Evolutionary conservation across 2,797 vertebrate genomes (phyloP).

Genomic region (Vireo griseus): DNA sequence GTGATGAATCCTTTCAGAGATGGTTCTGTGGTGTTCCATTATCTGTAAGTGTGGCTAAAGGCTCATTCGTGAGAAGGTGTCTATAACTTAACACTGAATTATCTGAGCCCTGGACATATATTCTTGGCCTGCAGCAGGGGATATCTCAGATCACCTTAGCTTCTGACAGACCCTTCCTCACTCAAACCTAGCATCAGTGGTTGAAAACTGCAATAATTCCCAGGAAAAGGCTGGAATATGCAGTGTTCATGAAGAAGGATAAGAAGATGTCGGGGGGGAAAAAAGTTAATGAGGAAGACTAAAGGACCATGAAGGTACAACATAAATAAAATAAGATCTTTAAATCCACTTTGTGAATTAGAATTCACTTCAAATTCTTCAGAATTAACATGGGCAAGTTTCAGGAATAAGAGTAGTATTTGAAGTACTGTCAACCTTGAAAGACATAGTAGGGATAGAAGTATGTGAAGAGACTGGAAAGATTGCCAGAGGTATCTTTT

Average conservation of each 20-base stretch:
- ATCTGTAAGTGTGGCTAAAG: not conserved
- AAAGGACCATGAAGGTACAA: not conserved
- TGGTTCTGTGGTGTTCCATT: not conserved
- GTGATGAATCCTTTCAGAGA: not conserved
- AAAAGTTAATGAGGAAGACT: not conserved
- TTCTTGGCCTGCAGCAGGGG: not conserved
- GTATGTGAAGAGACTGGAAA: not conserved
- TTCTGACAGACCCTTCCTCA: not conserved
- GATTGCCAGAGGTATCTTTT: not conserved
- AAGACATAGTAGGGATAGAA: not conserved
- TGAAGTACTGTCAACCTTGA: not conserved
- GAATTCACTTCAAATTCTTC: not conserved
- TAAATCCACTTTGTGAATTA: not conserved
- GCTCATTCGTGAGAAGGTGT: not conserved
- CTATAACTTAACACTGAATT: not conserved
- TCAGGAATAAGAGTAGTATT: not conserved
- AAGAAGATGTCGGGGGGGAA: not conserved
- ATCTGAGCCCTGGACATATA: not conserved
- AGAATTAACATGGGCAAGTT: not conserved
- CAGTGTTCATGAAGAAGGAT: not conserved
- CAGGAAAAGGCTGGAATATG: not conserved
- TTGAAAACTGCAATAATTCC: not conserved
- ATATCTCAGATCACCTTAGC: not conserved
- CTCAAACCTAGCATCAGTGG: not conserved
- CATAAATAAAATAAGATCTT: not conserved